Evolutionary conservation across 2,797 vertebrate genomes (phyloP).

Genomic region (Petrocephalus sullivani): DNA sequence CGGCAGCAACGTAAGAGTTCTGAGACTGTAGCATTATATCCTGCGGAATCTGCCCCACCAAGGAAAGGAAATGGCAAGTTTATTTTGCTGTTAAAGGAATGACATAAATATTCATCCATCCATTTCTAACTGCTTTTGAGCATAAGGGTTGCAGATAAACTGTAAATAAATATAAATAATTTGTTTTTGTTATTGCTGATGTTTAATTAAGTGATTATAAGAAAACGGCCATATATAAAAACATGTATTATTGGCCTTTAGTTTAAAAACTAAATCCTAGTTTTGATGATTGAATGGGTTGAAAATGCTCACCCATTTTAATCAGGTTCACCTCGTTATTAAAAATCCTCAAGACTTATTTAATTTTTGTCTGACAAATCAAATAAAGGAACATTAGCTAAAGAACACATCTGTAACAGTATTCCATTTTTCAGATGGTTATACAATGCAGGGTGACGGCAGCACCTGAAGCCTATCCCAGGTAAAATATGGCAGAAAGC

Average conservation of each 20-base stretch:
- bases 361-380: background rate
- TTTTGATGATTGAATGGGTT: background rate
- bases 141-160: background rate
- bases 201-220: background rate
- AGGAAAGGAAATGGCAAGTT: background rate
- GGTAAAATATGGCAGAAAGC: background rate
- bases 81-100: background rate
- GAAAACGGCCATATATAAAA: background rate
- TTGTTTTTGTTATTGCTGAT: background rate
- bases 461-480: background rate
- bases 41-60: conserved; percentile 62
- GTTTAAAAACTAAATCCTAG: background rate
- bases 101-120: background rate
- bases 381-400: background rate
- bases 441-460: too few species aligned
- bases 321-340: background rate
- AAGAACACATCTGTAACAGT: background rate
- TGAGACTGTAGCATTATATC: conserved; percentile 75
- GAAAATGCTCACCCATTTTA: background rate
- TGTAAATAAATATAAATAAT: background rate
- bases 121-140: background rate
- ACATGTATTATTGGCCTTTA: background rate
- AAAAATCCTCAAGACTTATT: background rate
- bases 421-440: background rate
- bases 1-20: conserved; percentile 67